phyloP scores from a whole-genome alignment of 2,888 invertebrate genomes.

The Drosophila sordidapex region DNA sequence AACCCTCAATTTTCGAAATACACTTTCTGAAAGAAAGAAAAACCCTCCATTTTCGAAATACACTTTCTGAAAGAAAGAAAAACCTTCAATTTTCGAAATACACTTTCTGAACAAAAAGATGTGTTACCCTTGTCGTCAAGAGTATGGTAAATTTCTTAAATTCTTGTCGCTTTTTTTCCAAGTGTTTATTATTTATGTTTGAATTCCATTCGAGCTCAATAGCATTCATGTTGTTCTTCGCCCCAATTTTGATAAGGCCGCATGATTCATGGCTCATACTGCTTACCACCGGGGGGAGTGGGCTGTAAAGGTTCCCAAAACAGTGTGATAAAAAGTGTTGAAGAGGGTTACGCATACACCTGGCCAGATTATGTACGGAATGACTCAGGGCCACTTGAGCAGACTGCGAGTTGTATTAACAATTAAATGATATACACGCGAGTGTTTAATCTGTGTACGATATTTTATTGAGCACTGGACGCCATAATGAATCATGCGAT shows the following conservation, averaged over 20 bases:
- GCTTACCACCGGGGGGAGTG: background rate
- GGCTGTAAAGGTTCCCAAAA: background rate
- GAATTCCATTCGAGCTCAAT: constrained; percentile 24
- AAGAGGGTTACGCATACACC: background rate
- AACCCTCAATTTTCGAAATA: background rate
- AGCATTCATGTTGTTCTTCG: constrained; percentile 19
- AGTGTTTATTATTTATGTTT: constrained; percentile 33
- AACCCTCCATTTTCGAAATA: too few species aligned
- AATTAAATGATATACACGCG: constrained; percentile 31
- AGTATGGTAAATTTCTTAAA: background rate
- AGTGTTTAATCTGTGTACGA: constrained; percentile 26
- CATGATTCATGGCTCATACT: constrained; percentile 35
- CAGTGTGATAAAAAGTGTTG: background rate
- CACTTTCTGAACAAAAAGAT: background rate
- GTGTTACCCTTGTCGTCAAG: too few species aligned
- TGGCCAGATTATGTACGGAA: background rate
- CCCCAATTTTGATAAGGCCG: constrained; percentile 25
- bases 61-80: background rate
- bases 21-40: background rate
- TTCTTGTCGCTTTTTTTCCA: background rate
- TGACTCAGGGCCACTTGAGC: constrained; percentile 34
- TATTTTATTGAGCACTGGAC: constrained; percentile 19
- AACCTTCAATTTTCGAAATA: background rate
- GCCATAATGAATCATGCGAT: constrained; percentile 33
- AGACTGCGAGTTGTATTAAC: constrained; percentile 34